Evolutionary conservation across 2,888 invertebrate species (phyloP), one percentile per base, ranked within the genome.

Genomic region (Watsonalla cultraria): DNA sequence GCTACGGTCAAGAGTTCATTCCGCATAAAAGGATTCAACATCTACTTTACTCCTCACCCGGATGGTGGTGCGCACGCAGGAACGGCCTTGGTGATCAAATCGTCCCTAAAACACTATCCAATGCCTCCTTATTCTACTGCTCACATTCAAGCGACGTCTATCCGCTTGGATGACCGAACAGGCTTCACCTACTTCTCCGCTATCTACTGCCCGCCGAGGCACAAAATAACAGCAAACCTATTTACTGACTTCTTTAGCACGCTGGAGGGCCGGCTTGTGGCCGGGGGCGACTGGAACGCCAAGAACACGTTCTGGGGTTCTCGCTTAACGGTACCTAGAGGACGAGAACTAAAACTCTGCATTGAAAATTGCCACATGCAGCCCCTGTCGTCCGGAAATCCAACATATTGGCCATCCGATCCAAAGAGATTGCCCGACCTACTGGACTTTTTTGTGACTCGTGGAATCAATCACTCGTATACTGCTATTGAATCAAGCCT

Each of bases 321-420:
- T 15, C 24, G 57, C 13, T n/a, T 54, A 0, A 51, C n/a, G 5
- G 49, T 46, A 8, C 51, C 57, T 0, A 58, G 57, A 47, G 55
- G 55, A 0, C 47, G 55, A 47, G 34, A 53, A 49, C 14, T 58
- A 11, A 58, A 58, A 35, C 0, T 8, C 33, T 34, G 51, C 47
- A 50, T 56, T 5, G 53, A 59, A 9, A 35, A 2, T 0, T 45
- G 48, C 2, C 9, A 49, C 7, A 42, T 62, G 0, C 34, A 6
- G 0, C 14, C 59, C 5, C 47, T 61, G 6, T 52, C 62, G 0
- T 54, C 65, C 0, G 8, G 53, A 1, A 59, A 62, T 51, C 66
- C 68, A 0, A 67, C 59, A 7, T 56, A 65, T 34, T 66, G 66
- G 61, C 61, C 64, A 5, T 54, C 56, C 6, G 61, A 61, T 54